phyloP scores from a whole-genome alignment of 2,888 invertebrate species.

The Caenorhabditis sp. region DNA sequence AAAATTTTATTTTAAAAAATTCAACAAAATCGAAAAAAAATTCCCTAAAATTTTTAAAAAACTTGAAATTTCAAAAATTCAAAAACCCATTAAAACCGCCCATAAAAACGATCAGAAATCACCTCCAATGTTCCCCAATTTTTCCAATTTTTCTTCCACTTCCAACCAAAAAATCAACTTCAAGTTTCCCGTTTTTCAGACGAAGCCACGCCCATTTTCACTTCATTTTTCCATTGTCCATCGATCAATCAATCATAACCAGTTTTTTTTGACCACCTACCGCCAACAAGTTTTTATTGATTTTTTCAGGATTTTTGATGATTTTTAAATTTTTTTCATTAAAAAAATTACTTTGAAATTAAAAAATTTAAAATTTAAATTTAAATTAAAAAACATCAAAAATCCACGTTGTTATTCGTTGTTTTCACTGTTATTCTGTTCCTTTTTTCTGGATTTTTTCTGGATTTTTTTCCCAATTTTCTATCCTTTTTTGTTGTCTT shows the following conservation, averaged over 20 bases:
- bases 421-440: slow-evolving; percentile 1
- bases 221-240: background rate
- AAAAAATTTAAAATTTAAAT: background rate
- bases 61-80: too few relatives aligned
- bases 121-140: background rate
- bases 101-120: too few relatives aligned
- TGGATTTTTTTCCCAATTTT: background rate
- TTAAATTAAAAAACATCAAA: background rate
- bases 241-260: slow-evolving; percentile 6
- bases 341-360: too few relatives aligned
- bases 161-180: background rate
- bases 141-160: background rate
- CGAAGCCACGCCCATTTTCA: too few relatives aligned
- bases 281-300: background rate
- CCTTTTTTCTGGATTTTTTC: background rate
- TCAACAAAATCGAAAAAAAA: too few relatives aligned
- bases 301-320: too few relatives aligned
- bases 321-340: too few relatives aligned
- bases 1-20: too few relatives aligned
- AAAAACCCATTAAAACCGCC: too few relatives aligned
- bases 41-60: too few relatives aligned
- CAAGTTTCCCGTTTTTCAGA: background rate
- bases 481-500: background rate
- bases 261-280: too few relatives aligned
- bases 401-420: slow-evolving; percentile 5